Evolutionary conservation across 2,888 invertebrate genomes (phyloP), one percentile per base, ranked within the genome.

Genomic region (Biston betularia): DNA sequence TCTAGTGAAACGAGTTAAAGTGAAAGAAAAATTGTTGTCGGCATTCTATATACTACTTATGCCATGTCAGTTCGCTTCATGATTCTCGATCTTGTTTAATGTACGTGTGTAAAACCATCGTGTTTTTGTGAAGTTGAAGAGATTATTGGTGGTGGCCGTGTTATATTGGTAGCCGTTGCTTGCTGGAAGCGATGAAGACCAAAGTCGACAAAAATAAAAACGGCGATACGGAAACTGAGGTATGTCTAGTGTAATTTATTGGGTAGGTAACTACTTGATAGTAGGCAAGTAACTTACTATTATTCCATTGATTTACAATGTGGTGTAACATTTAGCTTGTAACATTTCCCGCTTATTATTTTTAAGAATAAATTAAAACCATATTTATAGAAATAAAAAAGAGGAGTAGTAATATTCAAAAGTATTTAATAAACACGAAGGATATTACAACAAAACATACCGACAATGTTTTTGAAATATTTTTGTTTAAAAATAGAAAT

Each of bases 131-230:
- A 82, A 82, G 78, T 69, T 69, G 73, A 77, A 77, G 69, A 66
- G 81, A 82, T 83, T 82, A 82, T 82, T 73, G 74, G 88, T 87
- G 85, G 90, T 90, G 89, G 83, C 33, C 54, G 75, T 82, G 86
- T 89, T 87, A 82, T 74, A 87, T 89, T 89, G 89, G 74, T 78
- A 80, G 80, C 80, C 81, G 82, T 89, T 89, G 81, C 89, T 89
- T 85, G 73, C 92, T 93, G 89, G 90, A 94, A 92, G 94, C 90
- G 83, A 92, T 94, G 90, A 95, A 95, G 93, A 94, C 90, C 80
- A 95, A 95, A 93, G 87, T 89, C 75, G 95, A 95, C 79, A 95
- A 94, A 84, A 94, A 92, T 78, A 94, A 94, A 79, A 89, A 88
- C 83, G 94, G 93, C 73, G 95, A 95, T 75, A 90, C 87, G 80